Evolutionary conservation across 2,888 invertebrate species (phyloP).

Genomic region (Sminthurides aquaticus): DNA sequence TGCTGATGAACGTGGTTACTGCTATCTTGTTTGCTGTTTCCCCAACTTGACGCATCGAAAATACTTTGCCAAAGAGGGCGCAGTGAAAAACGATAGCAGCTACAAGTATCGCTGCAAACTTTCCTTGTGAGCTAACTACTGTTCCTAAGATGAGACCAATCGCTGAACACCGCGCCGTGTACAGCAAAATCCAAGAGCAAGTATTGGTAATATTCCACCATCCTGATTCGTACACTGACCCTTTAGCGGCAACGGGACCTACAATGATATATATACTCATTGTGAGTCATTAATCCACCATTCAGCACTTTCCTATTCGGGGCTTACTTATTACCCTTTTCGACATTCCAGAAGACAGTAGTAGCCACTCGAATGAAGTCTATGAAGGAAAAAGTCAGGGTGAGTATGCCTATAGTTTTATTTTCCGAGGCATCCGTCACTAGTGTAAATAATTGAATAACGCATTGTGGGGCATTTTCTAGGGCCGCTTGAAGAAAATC

Average conservation of each 20-base stretch:
- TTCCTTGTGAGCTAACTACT: neutral
- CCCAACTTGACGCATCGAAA: constrained; percentile 30
- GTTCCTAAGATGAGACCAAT: constrained; percentile 32
- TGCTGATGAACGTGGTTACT: constrained; percentile 37
- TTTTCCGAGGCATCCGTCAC: constrained; percentile 33
- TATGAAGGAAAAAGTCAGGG: constrained; percentile 34
- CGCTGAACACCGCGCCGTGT: constrained; percentile 32
- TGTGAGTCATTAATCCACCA: neutral
- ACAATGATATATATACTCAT: neutral
- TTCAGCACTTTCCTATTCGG: neutral
- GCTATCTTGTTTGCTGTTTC: constrained; percentile 34
- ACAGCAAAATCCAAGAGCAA: constrained; percentile 35
- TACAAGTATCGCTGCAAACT: constrained; percentile 15
- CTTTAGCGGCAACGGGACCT: constrained; percentile 38
- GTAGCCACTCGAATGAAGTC: constrained; percentile 39
- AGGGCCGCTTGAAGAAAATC: constrained; percentile 40
- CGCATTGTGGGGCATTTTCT: constrained; percentile 41
- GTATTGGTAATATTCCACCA: constrained; percentile 31
- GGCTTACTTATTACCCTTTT: constrained; percentile 24
- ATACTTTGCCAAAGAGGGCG: constrained; percentile 28
- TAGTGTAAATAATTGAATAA: constrained; percentile 35
- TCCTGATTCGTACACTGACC: constrained; percentile 24
- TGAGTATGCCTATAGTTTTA: constrained; percentile 28
- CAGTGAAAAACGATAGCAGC: constrained; percentile 23
- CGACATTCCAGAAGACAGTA: constrained; percentile 36